Evolutionary conservation across 2,888 invertebrate species (phyloP).

Genomic region (Dorcus parallelipipedus): DNA sequence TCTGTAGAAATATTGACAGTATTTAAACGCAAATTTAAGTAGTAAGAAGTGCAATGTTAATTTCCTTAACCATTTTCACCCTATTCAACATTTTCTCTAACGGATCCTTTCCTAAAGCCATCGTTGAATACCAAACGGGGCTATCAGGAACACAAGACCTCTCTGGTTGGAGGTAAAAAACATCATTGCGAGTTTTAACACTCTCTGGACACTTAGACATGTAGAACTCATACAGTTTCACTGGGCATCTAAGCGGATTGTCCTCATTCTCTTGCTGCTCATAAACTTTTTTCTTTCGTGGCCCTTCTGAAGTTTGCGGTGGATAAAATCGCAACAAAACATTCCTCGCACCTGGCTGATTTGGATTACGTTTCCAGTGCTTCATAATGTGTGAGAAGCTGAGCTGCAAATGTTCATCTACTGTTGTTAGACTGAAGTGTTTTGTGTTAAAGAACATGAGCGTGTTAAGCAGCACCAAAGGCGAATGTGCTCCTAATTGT

Average conservation of each 20-base stretch:
- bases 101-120: slow-evolving; percentile 69
- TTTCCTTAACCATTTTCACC: slow-evolving; percentile 83
- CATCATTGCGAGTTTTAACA: slow-evolving; percentile 82
- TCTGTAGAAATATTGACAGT: no score
- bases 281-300: slow-evolving; percentile 65
- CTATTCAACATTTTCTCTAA: slow-evolving; percentile 84
- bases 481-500: slow-evolving; percentile 87
- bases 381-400: slow-evolving; percentile 90
- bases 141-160: slow-evolving; percentile 87
- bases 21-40: slow-evolving; percentile 48
- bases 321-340: slow-evolving; percentile 79
- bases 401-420: slow-evolving; percentile 82
- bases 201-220: slow-evolving; percentile 90
- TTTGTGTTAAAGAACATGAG: slow-evolving; percentile 92
- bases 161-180: slow-evolving; percentile 86
- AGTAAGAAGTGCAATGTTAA: slow-evolving; percentile 70
- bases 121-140: slow-evolving; percentile 88
- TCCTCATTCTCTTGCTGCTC: slow-evolving; percentile 87
- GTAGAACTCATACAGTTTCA: slow-evolving; percentile 90
- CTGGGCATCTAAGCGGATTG: slow-evolving; percentile 84
- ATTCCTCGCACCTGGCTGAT: slow-evolving; percentile 66
- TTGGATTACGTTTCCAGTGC: slow-evolving; percentile 79
- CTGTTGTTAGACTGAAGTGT: slow-evolving; percentile 83
- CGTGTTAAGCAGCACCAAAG: slow-evolving; percentile 82
- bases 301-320: slow-evolving; percentile 73